Evolutionary conservation across 2,888 invertebrate species (phyloP).

Genomic region (Ptychoptera albimana): DNA sequence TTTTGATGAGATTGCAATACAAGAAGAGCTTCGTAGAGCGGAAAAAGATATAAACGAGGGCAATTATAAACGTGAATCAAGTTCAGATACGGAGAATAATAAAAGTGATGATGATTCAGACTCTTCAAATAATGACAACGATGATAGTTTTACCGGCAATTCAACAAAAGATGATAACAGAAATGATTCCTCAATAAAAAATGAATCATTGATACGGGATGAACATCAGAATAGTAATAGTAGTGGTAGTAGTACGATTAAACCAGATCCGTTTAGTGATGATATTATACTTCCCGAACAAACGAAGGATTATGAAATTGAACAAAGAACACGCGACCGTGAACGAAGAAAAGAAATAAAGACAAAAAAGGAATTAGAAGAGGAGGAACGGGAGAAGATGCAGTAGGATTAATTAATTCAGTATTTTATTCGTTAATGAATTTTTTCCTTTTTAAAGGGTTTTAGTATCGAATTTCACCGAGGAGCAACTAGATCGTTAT

Average conservation of each 20-base stretch:
- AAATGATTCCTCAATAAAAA: not conserved
- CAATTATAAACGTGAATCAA: not conserved
- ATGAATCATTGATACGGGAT: not conserved
- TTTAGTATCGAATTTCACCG: conserved; percentile 94
- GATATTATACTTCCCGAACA: conserved; percentile 3
- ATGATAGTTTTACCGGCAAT: not conserved
- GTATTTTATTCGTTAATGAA: not conserved
- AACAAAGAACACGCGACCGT: conserved; percentile 14
- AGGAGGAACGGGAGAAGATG: conserved; percentile 92
- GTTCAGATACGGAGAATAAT: not conserved
- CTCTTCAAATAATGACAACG: conserved; percentile 1
- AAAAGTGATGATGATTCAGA: not conserved
- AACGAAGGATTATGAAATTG: not conserved
- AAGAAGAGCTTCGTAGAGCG: not conserved
- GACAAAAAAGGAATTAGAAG: conserved; percentile 72
- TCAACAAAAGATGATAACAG: not conserved
- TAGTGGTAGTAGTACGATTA: not conserved
- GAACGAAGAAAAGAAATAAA: conserved; percentile 51
- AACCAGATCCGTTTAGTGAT: not conserved
- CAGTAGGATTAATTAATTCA: conserved; percentile 46
- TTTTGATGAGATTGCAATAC: not conserved
- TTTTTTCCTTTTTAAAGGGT: conserved; percentile 53
- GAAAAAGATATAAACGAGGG: not conserved
- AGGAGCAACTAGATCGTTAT: conserved; percentile 94
- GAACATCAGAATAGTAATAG: not conserved